phyloP scores from a whole-genome alignment of 2,113 vertebrate species.

The Rhinoptilus africanus region DNA sequence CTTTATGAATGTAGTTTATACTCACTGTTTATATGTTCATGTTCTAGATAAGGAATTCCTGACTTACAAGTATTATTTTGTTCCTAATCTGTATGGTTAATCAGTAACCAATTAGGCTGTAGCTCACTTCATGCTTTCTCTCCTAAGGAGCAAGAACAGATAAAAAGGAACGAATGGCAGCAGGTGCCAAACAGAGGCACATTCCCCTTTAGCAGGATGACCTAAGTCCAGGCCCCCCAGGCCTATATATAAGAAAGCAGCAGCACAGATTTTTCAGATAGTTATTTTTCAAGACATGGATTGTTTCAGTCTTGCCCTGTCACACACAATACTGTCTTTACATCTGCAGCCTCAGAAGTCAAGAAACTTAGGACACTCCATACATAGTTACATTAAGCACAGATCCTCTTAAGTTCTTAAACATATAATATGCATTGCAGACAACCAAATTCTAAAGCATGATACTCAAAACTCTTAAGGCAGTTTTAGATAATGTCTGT shows the following conservation, averaged over 20 bases:
- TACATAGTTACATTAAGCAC: neutral
- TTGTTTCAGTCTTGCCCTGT: neutral
- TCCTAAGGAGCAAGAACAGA: conserved; percentile 72
- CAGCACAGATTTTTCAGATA: neutral
- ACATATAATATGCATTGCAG: neutral
- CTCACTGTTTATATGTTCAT: neutral
- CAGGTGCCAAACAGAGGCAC: neutral
- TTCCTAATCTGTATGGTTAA: conserved; percentile 51
- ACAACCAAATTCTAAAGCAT: neutral
- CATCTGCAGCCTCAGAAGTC: neutral
- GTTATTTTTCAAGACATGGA: neutral
- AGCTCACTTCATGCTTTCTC: conserved; percentile 74
- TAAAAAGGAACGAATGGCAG: conserved; percentile 69
- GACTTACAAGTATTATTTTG: conserved; percentile 74
- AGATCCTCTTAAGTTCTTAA: neutral
- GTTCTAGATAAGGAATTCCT: conserved; percentile 73
- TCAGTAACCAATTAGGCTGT: conserved; percentile 61
- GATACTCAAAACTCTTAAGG: neutral
- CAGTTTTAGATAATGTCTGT: neutral
- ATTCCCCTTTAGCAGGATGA: neutral
- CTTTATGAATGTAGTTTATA: neutral
- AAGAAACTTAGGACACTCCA: rapidly evolving
- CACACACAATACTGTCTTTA: neutral
- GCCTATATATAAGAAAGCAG: neutral
- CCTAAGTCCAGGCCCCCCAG: rapidly evolving